Base-by-base conservation (phyloP, 2,888 invertebrate species). In the Leucophenga maculata region DNA sequence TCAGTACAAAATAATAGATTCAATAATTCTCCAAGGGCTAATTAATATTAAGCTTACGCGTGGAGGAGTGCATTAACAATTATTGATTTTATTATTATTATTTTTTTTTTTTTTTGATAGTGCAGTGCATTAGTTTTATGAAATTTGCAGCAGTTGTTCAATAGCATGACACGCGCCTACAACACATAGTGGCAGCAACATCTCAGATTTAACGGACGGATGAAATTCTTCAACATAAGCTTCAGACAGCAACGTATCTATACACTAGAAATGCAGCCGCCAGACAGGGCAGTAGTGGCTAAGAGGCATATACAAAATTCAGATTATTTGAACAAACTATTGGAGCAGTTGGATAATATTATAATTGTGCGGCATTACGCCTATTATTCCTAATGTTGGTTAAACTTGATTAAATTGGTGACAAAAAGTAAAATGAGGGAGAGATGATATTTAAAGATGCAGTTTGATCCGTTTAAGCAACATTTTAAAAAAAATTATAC, bases 361-460 rank as follows among this genome's bases (percentile, higher is more conserved):
- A 75, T 74, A 72, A 62, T 68, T 18, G 73, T 75, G 52, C 68
- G 71, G 50, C 2, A n/a, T 39, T 18, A 39, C 3, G 2, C 46
- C n/a, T 46, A 6, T 14, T 46, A 6, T 14, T 54, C 39, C 3
- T 4, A 26, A 26, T 26, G 4, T 3, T 26, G 26, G 3, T 26
- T 26, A 26, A 26, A 26, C 26, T n/a, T 26, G 26, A 2, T 26
- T 26, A 16, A 26, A 31, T 22, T 39, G 39, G 39, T 39, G 11
- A 39, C 8, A 39, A 39, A 39, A 8, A 8, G 11, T 39, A 39
- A 1, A 39, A 39, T 39, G 39, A 6, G 3, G 4, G 6, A 39
- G 6, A 39, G 1, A 39, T 6, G 1, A 11, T 11, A n/a, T n/a
- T 3, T 32, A 14, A 26, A 20, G 8, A 22, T 64, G 32, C 31